These are phyloP conservation scores for Apodemus sylvaticus DNA, from an alignment of 2,113 vertebrate species.

Conservation along the genomic window DNA sequence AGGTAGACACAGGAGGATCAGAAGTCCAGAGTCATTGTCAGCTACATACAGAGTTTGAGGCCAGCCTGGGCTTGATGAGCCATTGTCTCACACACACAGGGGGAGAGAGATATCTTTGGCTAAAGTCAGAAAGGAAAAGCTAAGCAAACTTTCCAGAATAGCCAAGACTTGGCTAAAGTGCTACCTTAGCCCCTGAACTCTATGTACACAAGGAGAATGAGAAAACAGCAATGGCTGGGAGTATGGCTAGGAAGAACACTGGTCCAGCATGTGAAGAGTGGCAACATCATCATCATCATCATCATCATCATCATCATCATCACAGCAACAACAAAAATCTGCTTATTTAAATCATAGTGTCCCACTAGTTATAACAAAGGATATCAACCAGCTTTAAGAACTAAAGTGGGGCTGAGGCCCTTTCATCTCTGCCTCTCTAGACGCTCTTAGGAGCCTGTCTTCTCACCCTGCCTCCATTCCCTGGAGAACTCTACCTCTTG, in stretches of 20 bases:
- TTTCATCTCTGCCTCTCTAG: background rate
- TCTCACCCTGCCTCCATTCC: background rate
- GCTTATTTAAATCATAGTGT: background rate
- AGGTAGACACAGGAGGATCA: background rate
- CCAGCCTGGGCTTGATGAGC: background rate
- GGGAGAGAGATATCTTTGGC: background rate
- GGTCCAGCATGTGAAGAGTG: background rate
- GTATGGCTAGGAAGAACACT: too few relatives aligned
- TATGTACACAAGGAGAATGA: background rate
- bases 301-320: background rate
- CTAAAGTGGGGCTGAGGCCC: background rate
- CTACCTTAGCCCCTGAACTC: background rate
- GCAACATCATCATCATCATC: background rate
- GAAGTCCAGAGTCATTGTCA: background rate
- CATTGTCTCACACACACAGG: background rate
- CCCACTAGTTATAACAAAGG: background rate
- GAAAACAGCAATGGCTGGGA: background rate
- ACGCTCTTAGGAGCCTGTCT: background rate
- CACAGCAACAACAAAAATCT: too few relatives aligned
- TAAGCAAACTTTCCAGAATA: background rate
- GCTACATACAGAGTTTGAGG: background rate
- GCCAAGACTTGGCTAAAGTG: background rate
- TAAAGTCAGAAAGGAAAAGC: conserved; percentile 4
- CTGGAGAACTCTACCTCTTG: background rate
- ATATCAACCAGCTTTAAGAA: background rate